Evolutionary conservation across 2,888 invertebrate genomes (phyloP), one percentile per base, ranked within the genome.

Genomic region (Mythimna pallens): DNA sequence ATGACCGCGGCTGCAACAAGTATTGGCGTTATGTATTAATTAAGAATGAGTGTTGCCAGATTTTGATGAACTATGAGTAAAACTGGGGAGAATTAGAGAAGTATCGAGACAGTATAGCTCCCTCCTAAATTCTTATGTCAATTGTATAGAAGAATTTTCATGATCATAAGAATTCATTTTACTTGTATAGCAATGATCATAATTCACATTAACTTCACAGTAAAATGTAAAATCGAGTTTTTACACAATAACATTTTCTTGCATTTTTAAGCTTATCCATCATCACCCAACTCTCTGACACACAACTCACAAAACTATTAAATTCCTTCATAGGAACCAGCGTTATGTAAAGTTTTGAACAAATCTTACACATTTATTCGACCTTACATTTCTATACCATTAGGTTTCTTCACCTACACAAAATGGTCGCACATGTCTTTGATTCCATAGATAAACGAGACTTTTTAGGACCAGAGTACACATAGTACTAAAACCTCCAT

Each of bases 281-380:
- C 25, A 55, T 40, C 10, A 63, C 20, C 52, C 52, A 64, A 5
- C 6, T 25, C 30, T 17, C 30, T 52, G 30, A 6, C 57, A 34
- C n/a, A 59, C 50, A 30, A 43, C 47, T 54, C 57, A 1, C 47
- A 63, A 54, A 55, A 65, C 47, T 7, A 36, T 75, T 65, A 76
- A 70, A 79, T 64, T 79, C 78, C 78, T 58, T 20, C 20, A 17
- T 59, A 81, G 81, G 77, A 81, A 70, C 58, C 50, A 59, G 34
- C 14, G 8, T 69, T 65, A n/a, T 63, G 30, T 61, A 65, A 47
- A 30, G 8, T 63, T 76, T 17, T 30, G 14, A 52, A 22, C 10
- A 58, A 54, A 63, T 25, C 54, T 58, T 40, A 36, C 47, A 65
- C 57, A 40, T 30, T 12, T n/a, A 40, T 22, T 10, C 47, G n/a